Evolutionary conservation across 2,113 vertebrate species (phyloP).

Genomic region (Arenaria interpres): DNA sequence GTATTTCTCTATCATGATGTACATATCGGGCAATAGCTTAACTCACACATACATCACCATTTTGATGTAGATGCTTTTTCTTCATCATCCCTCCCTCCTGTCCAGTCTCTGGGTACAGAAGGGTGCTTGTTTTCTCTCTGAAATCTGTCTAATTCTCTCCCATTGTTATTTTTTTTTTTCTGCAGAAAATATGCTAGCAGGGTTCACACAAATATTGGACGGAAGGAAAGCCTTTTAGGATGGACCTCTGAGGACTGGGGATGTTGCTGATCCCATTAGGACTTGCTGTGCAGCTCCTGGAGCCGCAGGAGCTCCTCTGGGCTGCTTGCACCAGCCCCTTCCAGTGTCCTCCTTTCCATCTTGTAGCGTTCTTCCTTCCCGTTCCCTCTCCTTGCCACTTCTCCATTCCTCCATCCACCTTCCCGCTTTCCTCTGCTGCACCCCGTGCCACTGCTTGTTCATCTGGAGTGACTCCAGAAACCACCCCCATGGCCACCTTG

Average conservation of each 20-base stretch:
- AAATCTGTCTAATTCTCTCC: neutral
- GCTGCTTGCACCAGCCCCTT: neutral
- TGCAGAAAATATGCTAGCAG: neutral
- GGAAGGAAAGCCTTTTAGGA: neutral
- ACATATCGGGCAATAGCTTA: neutral
- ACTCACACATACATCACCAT: neutral
- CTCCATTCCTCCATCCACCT: neutral
- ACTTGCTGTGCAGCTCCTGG: neutral
- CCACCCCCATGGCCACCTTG: rapidly evolving
- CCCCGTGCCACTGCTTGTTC: neutral
- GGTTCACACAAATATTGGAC: neutral
- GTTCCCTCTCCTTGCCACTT: neutral
- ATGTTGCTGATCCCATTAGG: neutral
- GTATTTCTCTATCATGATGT: neutral
- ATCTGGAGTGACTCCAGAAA: neutral
- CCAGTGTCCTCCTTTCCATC: neutral
- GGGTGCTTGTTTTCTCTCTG: neutral
- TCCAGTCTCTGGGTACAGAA: neutral
- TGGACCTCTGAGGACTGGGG: neutral
- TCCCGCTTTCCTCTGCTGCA: neutral
- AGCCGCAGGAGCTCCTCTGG: neutral
- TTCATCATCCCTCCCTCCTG: neutral
- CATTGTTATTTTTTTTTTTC: neutral
- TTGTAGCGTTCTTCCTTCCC: neutral
- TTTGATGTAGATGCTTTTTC: neutral